Base-by-base conservation (phyloP, 2,797 vertebrate species). In the Diplodus sargus region DNA sequence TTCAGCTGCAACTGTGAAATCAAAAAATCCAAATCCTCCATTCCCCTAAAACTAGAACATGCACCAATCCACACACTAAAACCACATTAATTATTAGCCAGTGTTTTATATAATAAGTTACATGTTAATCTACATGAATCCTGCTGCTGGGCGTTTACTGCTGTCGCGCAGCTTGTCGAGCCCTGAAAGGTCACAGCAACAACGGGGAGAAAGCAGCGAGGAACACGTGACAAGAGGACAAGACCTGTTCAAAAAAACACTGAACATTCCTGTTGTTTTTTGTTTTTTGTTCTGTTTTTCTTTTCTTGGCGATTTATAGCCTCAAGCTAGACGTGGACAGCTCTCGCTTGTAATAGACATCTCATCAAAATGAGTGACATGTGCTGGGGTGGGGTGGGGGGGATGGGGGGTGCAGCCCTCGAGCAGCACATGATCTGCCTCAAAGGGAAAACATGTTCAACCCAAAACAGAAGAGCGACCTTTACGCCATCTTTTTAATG, bases 301-400 rank as follows among this genome's bases (percentile, higher is more conserved):
- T n/a, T 68, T 53, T 22, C 42, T 51, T 52, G 7, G 13, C 57
- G 57, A 85, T 87, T 74, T 60, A 76, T 76, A 28, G 71, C 82
- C 75, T 76, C 23, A 11, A 63, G 79, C 63, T 30, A 56, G 76
- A 81, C 47, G 67, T 76, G 74, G 79, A 83, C 70, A 79, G 48
- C 56, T 71, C 15, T 17, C 34, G 58, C 61, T 77, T 69, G 42
- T n/a, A 54, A 58, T 48, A 57, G 78, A 81, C 73, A 82, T 70
- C 81, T 76, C 81, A 82, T 88, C 81, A 85, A 67, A 80, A 76
- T 80, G 87, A 89, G 34, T 85, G 85, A 84, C 87, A 89, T 42
- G 74, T 81, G 78, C 71, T 75, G 39, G 76, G 67, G 63, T 42
- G 72, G 54, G 53, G 64, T 78, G 78, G 48, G 67, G 64, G 45